Evolutionary conservation across 1,140 invertebrate genomes (phyloP), one percentile per base, ranked within the genome.

Genomic region (Polypedilum vanderplanki): DNA sequence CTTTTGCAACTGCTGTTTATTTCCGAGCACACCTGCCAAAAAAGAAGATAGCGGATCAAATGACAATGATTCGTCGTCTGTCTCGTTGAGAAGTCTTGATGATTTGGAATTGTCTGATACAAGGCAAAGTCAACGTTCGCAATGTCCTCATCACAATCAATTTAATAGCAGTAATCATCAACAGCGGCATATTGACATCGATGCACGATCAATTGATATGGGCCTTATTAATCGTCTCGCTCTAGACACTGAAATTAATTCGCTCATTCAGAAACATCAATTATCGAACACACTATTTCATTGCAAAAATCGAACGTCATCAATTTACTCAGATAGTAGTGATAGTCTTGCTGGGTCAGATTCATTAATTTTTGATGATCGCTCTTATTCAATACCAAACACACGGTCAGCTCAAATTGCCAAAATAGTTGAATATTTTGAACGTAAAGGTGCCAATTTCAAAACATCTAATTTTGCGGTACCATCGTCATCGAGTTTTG

Each of bases 341-440:
- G 93, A 94, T 80, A 91, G 90, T 78, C 83, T 93, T 7, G 88
- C 89, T 0, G 91, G 91, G 18, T 91, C 89, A 7, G 91, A 92
- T 80, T 87, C 85, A 33, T 33, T 33, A 12, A 78, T 87, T 76
- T 86, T 87, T 65, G 90, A 91, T 78, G 89, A 90, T 65, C 82
- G 88, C 64, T 81, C 87, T 0, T 86, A 84, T 75, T 85, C 79
- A 75, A 77, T 83, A 74, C 82, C 81, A 10, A 84, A 82, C 76
- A 83, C 82, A 18, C 81, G 88, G 57, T 87, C 90, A 33, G 87
- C 87, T 76, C 87, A 93, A 85, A 94, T 95, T 73, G 90, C 90
- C 64, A 91, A 91, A 78, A 94, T 94, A 76, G 93, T 95, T 10
- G 92, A 95, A 77, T 95, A 94, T 80, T 94, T 95, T 80, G 93